Evolutionary conservation across 1,140 invertebrate species (phyloP), one percentile per base, ranked within the genome.

Genomic region (Drosophila quadrilineata): DNA sequence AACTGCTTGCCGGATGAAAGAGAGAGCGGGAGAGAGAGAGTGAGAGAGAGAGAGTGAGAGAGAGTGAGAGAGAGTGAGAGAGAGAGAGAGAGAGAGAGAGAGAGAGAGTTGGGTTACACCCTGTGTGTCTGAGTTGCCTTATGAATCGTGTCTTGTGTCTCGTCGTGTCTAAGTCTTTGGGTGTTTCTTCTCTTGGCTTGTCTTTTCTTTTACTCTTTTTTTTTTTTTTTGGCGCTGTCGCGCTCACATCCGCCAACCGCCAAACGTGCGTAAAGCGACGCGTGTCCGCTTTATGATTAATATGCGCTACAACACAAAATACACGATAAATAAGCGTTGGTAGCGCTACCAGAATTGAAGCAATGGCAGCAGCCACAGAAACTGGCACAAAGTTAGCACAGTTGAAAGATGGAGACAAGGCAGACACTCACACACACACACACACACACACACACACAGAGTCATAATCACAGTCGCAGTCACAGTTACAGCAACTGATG

Each of bases 231-330:
- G 62, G 45, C 63, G 63, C 74, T 77, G 71, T 68, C 71, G 66
- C 59, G 54, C 74, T 65, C 65, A 71, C 40, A 75, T 74, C 74
- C 74, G 75, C 49, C 76, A 76, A 69, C 77, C 72, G 54, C 69
- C 77, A 85, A 84, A 84, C 79, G 79, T 84, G 79, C 79, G 79
- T 84, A 84, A 84, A 84, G 79, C 79, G 79, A 85, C 79, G 79
- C 79, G 79, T 84, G 80, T 84, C 79, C 79, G 79, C 79, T 84
- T 84, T 84, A 85, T 84, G 79, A 84, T 84, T 84, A 84, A 84
- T 84, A 84, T 84, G 79, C 79, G 74, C 79, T 82, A 84, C 79
- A 84, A 85, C 70, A 84, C 66, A 71, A 75, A 74, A 77, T 79
- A 77, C 72, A 76, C 66, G 71, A 67, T 67, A 68, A 68, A 63